A percentile compares a stretch with the other conserved stretches of the same genome.
phyloP scores from a whole-genome alignment of 2,888 invertebrate genomes.

The Drosophila hawaiiensis region DNA sequence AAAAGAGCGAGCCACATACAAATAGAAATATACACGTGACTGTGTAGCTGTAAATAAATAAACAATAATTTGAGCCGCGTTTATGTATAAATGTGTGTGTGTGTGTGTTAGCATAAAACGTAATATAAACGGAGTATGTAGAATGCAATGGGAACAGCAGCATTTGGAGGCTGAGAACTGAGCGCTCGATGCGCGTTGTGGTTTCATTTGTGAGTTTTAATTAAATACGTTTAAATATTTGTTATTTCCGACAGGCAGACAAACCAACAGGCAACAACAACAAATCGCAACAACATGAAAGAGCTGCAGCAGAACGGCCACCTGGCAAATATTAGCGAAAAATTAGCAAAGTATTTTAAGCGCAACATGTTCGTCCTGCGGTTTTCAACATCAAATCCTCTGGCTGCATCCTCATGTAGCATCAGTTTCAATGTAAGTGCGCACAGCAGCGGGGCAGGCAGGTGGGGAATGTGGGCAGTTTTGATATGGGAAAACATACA shows the following conservation, averaged over 20 bases:
- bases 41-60: slow-evolving; percentile 68
- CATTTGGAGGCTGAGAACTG: slow-evolving; percentile 26
- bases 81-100: slow-evolving; percentile 24
- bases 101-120: slow-evolving; percentile 41
- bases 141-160: slow-evolving; percentile 3
- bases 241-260: slow-evolving; percentile 74
- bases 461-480: not conserved
- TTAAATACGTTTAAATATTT: slow-evolving; percentile 82
- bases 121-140: slow-evolving; percentile 41
- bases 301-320: slow-evolving; percentile 39
- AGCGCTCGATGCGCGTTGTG: slow-evolving; percentile 66
- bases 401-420: slow-evolving; percentile 39
- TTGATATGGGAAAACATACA: slow-evolving; percentile 12
- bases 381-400: slow-evolving; percentile 71
- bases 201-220: slow-evolving; percentile 81
- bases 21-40: slow-evolving; percentile 36
- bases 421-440: slow-evolving; percentile 9
- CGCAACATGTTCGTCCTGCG: slow-evolving; percentile 77
- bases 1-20: slow-evolving; percentile 20
- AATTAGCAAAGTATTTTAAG: slow-evolving; percentile 81
- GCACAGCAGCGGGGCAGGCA: not conserved
- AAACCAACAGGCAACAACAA: slow-evolving; percentile 48
- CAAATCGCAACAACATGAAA: slow-evolving; percentile 32
- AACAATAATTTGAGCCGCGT: slow-evolving; percentile 71
- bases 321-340: slow-evolving; percentile 80